Evolutionary conservation across 2,888 invertebrate species (phyloP).

Genomic region (Rotaria socialis): DNA sequence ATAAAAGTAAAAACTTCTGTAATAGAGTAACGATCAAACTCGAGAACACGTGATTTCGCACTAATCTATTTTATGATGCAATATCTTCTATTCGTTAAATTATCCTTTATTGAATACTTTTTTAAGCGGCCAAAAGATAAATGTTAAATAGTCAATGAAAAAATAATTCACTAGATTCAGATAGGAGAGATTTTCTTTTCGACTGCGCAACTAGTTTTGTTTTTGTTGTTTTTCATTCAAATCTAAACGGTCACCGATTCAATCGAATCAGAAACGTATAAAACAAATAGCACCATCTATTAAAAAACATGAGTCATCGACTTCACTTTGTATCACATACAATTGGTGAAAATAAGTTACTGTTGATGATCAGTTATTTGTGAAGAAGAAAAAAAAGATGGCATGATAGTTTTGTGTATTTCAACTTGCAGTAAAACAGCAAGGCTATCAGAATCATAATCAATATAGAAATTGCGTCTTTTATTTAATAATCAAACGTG

Average conservation of each 20-base stretch:
- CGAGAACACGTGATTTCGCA: neutral
- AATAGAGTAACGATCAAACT: neutral
- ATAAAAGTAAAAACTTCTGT: neutral
- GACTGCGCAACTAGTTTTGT: neutral
- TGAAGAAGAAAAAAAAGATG: neutral
- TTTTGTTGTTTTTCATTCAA: slow-evolving; percentile 8
- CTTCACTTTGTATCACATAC: neutral
- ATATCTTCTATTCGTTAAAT: neutral
- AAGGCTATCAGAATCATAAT: too few relatives aligned
- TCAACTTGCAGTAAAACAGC: too few relatives aligned
- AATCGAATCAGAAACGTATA: neutral
- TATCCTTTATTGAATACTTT: too few relatives aligned
- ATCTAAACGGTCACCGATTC: neutral
- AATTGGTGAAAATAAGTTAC: neutral
- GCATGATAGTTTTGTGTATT: neutral
- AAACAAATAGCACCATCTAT: slow-evolving; percentile 1
- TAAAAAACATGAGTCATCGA: neutral
- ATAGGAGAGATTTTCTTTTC: neutral
- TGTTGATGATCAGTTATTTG: neutral
- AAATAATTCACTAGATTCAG: too few relatives aligned
- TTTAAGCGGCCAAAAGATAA: too few relatives aligned
- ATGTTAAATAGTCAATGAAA: too few relatives aligned
- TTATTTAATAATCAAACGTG: too few relatives aligned
- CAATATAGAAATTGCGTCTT: too few relatives aligned
- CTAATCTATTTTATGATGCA: neutral